Conservation (phyloP, 2,888 invertebrate species). For the Spatulosminthurus flaviceps region DNA sequence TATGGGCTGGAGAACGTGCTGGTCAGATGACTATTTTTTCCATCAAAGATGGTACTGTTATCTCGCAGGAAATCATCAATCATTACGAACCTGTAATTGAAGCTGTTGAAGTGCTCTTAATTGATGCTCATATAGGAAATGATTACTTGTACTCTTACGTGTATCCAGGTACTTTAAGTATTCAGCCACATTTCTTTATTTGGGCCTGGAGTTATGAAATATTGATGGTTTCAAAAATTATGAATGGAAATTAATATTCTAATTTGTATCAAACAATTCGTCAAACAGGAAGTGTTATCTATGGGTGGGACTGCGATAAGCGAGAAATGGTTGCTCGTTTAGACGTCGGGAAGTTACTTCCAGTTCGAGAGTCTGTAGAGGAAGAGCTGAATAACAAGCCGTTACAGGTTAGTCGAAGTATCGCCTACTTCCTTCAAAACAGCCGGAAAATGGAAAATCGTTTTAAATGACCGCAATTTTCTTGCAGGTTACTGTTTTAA, state of each 20-base stretch:
- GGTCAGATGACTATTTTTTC: conserved; percentile 83
- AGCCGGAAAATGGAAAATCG: not conserved
- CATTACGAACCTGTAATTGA: conserved; percentile 72
- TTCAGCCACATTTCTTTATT: too few species aligned
- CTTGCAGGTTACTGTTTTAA: conserved; percentile 75
- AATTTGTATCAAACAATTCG: too few species aligned
- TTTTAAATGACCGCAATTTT: not conserved
- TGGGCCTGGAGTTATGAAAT: too few species aligned
- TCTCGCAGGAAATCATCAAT: conserved; percentile 76
- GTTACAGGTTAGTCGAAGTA: conserved; percentile 72
- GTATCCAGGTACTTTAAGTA: conserved; percentile 73
- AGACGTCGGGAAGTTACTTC: conserved; percentile 90
- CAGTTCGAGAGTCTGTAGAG: conserved; percentile 92
- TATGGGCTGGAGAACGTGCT: conserved; percentile 89
- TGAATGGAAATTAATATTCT: too few species aligned
- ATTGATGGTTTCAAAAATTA: too few species aligned
- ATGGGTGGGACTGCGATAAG: conserved; percentile 81
- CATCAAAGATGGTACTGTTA: conserved; percentile 76
- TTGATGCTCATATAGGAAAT: conserved; percentile 66
- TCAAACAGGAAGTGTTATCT: conserved; percentile 79
- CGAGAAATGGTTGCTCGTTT: conserved; percentile 79
- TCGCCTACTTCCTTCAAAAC: not conserved
- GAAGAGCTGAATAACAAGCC: conserved; percentile 82
- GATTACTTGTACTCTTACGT: conserved; percentile 79
- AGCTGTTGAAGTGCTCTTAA: conserved; percentile 76